phyloP scores from a whole-genome alignment of 2,888 invertebrate genomes.

The Brassicogethes aeneus region DNA sequence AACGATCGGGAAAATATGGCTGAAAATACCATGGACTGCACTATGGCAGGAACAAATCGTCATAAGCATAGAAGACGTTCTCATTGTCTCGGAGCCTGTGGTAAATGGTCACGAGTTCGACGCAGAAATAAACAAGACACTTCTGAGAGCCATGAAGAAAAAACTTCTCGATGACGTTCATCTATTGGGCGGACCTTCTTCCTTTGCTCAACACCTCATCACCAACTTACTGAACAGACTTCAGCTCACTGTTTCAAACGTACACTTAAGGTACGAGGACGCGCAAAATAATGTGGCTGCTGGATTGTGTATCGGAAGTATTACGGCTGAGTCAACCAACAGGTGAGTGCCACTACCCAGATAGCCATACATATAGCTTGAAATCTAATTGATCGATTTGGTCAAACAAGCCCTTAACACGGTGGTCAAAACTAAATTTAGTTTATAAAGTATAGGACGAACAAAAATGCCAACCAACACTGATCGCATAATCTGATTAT shows the following conservation, averaged over 20 bases:
- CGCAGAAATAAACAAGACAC: conserved; percentile 60
- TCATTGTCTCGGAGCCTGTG: conserved; percentile 67
- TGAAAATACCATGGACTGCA: conserved; percentile 72
- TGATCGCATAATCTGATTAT: too few relatives aligned
- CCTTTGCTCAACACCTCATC: conserved; percentile 63
- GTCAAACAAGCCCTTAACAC: conserved; percentile 1
- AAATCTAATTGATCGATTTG: too few relatives aligned
- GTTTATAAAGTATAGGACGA: conserved; percentile 2
- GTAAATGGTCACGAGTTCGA: conserved; percentile 55
- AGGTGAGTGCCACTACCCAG: conserved; percentile 54
- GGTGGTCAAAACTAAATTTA: conserved; percentile 2
- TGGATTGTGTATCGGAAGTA: conserved; percentile 66
- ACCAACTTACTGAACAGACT: conserved; percentile 72
- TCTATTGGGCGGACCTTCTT: conserved; percentile 52
- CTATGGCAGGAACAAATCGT: conserved; percentile 66
- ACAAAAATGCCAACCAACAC: too few relatives aligned
- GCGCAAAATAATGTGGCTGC: conserved; percentile 60
- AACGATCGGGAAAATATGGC: conserved; percentile 62
- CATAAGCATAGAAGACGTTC: conserved; percentile 66
- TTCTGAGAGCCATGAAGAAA: conserved; percentile 63
- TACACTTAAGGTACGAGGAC: conserved; percentile 78
- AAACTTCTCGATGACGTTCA: conserved; percentile 60
- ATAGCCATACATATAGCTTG: not conserved
- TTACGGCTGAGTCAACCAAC: conserved; percentile 74
- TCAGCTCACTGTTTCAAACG: conserved; percentile 67